These are phyloP conservation scores for Nettapus auritus DNA, from an alignment of 2,113 vertebrate genomes.

Conservation along the genomic window DNA sequence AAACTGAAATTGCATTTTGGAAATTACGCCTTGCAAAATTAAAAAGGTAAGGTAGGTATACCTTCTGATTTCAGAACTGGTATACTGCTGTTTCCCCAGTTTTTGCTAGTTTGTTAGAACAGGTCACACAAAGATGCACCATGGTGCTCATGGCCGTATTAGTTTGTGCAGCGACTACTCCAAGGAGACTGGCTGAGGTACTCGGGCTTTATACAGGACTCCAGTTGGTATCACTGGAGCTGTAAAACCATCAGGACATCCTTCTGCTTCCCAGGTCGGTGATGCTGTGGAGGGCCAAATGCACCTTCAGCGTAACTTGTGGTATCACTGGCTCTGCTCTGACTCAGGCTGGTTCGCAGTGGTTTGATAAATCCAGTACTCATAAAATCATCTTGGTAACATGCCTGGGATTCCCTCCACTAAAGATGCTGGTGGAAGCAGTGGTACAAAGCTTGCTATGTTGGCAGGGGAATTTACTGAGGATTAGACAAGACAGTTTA, in stretches of 20 bases:
- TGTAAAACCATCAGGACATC: not conserved
- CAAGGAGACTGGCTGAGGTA: not conserved
- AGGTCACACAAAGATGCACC: not conserved
- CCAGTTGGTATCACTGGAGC: too few species aligned
- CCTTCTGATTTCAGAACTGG: not conserved
- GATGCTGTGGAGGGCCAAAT: not conserved
- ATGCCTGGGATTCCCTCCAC: not conserved
- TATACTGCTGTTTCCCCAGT: not conserved
- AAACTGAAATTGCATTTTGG: not conserved
- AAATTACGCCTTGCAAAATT: not conserved
- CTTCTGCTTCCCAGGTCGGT: not conserved
- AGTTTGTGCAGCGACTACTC: not conserved
- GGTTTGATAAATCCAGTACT: not conserved
- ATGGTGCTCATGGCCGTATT: fast-evolving
- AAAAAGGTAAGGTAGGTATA: not conserved
- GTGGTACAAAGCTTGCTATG: not conserved
- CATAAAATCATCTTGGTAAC: not conserved
- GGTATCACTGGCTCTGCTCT: not conserved
- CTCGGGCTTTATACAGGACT: not conserved
- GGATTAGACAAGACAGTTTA: not conserved
- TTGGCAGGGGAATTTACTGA: not conserved
- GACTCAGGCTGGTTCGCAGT: fast-evolving
- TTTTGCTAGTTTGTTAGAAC: not conserved
- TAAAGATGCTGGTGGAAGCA: not conserved
- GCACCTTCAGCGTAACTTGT: not conserved